These are phyloP conservation scores for Vanessa tameamea DNA, from an alignment of 1,140 invertebrate species.

Conservation along the genomic window DNA sequence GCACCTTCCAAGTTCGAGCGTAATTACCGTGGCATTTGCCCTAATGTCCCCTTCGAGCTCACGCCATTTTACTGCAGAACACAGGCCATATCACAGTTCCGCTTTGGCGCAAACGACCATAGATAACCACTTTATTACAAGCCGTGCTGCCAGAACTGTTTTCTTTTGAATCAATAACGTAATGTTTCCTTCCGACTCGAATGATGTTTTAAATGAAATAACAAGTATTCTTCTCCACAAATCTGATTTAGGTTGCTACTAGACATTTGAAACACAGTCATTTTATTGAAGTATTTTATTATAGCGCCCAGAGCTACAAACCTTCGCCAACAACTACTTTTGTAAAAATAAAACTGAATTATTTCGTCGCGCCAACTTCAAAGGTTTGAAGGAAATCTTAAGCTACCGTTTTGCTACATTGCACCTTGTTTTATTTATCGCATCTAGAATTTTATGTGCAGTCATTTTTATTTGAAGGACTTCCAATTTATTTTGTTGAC, in stretches of 20 bases:
- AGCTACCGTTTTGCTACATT: slow-evolving; percentile 50
- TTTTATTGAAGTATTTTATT: slow-evolving; percentile 65
- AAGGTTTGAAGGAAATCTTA: slow-evolving; percentile 57
- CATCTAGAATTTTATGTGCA: slow-evolving; percentile 52
- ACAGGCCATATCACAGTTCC: slow-evolving; percentile 54
- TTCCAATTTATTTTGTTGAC: slow-evolving; percentile 49
- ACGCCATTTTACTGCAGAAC: slow-evolving; percentile 52
- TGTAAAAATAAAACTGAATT: slow-evolving; percentile 62
- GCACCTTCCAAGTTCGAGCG: slow-evolving; percentile 65
- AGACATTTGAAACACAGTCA: slow-evolving; percentile 25
- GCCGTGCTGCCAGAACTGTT: slow-evolving; percentile 57
- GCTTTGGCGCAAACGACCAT: slow-evolving; percentile 61
- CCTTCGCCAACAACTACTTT: slow-evolving; percentile 52
- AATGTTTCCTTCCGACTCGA: background rate
- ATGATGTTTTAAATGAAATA: slow-evolving; percentile 6
- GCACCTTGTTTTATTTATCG: slow-evolving; percentile 60
- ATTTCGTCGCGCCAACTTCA: slow-evolving; percentile 48
- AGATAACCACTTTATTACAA: slow-evolving; percentile 74
- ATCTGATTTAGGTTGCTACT: background rate
- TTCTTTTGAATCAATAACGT: slow-evolving; percentile 62
- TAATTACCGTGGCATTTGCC: slow-evolving; percentile 66
- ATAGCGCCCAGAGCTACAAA: slow-evolving; percentile 50
- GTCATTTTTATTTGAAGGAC: slow-evolving; percentile 52
- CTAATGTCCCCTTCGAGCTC: slow-evolving; percentile 54
- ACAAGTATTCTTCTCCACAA: slow-evolving; percentile 8